A percentile compares a stretch with the other conserved stretches of the same genome.
Evolutionary conservation across 2,888 invertebrate genomes (phyloP).

Genomic region (Mythimna impura): DNA sequence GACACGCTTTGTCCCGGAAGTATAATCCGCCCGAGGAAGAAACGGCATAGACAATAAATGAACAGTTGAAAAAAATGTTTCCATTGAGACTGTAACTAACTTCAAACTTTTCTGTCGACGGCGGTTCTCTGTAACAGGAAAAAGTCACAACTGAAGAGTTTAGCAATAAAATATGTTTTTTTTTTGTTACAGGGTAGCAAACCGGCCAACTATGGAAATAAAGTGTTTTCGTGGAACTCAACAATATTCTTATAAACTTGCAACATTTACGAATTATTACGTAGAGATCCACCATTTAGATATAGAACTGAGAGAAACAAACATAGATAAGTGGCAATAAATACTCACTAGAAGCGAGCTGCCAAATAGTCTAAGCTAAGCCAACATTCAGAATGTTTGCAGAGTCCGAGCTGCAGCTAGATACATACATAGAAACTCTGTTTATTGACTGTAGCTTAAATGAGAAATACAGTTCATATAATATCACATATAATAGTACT

Average conservation of each 20-base stretch:
- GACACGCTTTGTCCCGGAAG: constrained; percentile 1
- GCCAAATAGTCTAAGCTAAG: constrained; percentile 16
- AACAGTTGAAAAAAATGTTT: constrained; percentile 10
- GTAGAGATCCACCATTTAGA: constrained; percentile 1
- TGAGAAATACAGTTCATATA: not conserved
- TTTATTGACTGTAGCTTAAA: not conserved
- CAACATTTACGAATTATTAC: constrained; percentile 10
- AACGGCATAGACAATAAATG: not conserved
- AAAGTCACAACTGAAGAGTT: not conserved
- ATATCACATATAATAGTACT: not conserved
- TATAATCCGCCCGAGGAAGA: constrained; percentile 1
- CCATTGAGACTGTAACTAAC: constrained; percentile 21
- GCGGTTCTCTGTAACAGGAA: constrained; percentile 5
- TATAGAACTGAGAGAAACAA: constrained; percentile 10
- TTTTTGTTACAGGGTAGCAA: not conserved
- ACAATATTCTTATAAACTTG: not conserved
- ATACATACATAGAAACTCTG: not conserved
- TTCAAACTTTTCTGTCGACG: constrained; percentile 10
- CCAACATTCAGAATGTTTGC: constrained; percentile 19
- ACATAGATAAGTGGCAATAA: constrained; percentile 21
- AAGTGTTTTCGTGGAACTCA: not conserved
- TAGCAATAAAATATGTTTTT: not conserved
- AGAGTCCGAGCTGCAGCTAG: not conserved
- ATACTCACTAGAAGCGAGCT: constrained; percentile 5
- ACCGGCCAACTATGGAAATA: not conserved